Base-by-base conservation (phyloP, 1,140 invertebrate genomes). In the Chironomus striatipennis region DNA sequence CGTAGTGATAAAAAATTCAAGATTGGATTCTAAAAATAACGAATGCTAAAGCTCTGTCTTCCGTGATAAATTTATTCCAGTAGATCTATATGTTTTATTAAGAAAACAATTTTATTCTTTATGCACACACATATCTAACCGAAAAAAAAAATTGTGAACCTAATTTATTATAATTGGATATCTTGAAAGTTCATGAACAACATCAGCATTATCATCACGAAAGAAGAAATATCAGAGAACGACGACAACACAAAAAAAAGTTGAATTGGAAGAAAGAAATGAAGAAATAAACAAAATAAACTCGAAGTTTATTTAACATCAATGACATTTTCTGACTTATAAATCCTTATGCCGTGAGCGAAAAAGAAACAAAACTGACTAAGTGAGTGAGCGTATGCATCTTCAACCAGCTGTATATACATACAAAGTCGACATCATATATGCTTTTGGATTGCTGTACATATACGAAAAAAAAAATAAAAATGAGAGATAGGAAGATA, bases 321-420 rank as follows among this genome's bases (percentile, higher is more conserved):
- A 70, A 70, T 70, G 65, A 70, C 65, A 70, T 70, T 70, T n/a
- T 34, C 10, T 70, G 65, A 18, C 65, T 20, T 12, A 70, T 70
- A 70, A 70, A 70, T 70, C 65, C 24, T 15, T n/a, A 57, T 57
- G 47, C 47, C 47, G 47, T 57, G 47, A 57, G 47, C 12, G 12
- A 15, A 57, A 57, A 57, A 57, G 47, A 12, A n/a, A 57, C 47
- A 57, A 57, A 57, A 57, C 15, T 57, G 47, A 15, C 47, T 12
- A n/a, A n/a, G 12, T n/a, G 47, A 57, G 47, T 57, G 47, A 57
- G 47, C n/a, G 47, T 15, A 57, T 57, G n/a, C 47, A 57, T 57
- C n/a, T 47, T 15, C 24, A 34, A 34, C 24, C n/a, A n/a, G n/a
- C n/a, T n/a, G n/a, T n/a, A n/a, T 34, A 5, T 34, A 34, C 24